Evolutionary conservation across 1,140 invertebrate species (phyloP).

Genomic region (Babylonia areolata): DNA sequence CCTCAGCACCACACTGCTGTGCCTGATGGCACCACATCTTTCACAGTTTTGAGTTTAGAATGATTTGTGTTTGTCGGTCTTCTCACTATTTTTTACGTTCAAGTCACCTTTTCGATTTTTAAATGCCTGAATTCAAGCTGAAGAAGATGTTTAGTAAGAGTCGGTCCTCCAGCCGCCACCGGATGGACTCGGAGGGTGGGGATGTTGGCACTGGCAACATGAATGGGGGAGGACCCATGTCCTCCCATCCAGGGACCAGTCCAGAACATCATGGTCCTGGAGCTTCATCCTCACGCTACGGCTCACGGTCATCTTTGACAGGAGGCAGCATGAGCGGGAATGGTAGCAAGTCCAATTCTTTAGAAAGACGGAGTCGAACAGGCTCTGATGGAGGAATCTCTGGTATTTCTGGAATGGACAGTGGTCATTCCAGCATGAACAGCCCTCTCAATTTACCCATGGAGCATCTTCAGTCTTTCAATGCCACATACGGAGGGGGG

Average conservation of each 20-base stretch:
- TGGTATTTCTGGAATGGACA: constrained; percentile 35
- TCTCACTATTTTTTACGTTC: neutral
- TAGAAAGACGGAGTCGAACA: constrained; percentile 46
- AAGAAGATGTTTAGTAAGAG: constrained; percentile 52
- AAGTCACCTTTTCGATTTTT: neutral
- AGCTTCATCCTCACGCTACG: constrained; percentile 14
- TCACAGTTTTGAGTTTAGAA: neutral
- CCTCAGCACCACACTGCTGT: neutral
- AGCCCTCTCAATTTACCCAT: constrained; percentile 63
- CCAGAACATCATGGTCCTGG: constrained; percentile 30
- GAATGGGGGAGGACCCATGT: constrained; percentile 30
- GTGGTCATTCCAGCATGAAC: constrained; percentile 40
- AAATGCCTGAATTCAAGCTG: constrained; percentile 40
- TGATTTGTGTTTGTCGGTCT: neutral
- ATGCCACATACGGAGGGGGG: constrained; percentile 53
- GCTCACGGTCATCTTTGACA: constrained; percentile 32
- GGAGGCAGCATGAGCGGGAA: constrained; percentile 36
- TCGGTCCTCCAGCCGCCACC: constrained; percentile 45
- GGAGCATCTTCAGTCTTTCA: constrained; percentile 62
- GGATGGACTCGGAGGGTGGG: constrained; percentile 26
- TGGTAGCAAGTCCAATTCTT: constrained; percentile 36
- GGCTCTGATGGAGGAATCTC: constrained; percentile 47
- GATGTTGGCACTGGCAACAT: constrained; percentile 15
- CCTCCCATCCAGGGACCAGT: constrained; percentile 11
- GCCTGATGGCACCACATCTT: constrained; percentile 19